Percentiles rank a stretch among this genome's conserved stretches.
These are phyloP conservation scores for Vireo altiloquus DNA, from an alignment of 2,113 vertebrate species.

Conservation along the genomic window DNA sequence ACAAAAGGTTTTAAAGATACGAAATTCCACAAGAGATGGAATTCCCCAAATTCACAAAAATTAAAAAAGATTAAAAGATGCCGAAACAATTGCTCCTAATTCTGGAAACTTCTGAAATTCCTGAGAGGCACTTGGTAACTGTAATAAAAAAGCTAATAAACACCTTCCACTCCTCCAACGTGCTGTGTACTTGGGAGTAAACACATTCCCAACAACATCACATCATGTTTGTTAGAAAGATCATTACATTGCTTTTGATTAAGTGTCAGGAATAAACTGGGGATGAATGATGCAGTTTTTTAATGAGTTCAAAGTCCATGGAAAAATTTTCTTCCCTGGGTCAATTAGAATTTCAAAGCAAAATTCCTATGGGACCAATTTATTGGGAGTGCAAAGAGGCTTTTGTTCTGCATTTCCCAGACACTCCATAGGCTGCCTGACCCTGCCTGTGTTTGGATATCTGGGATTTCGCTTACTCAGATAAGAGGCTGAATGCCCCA, in stretches of 20 bases:
- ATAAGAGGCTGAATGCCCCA: neutral
- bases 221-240: conserved; percentile 6
- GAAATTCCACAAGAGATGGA: neutral
- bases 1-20: neutral
- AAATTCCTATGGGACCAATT: conserved; percentile 70
- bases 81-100: neutral
- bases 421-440: neutral
- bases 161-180: neutral
- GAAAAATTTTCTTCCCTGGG: conserved; percentile 70
- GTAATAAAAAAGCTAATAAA: neutral
- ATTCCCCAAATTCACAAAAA: neutral
- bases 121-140: neutral
- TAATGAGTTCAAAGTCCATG: conserved; percentile 70
- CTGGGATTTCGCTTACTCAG: conserved; percentile 27
- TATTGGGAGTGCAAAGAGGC: conserved; percentile 59
- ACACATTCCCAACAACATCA: neutral
- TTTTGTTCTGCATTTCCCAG: conserved; percentile 64
- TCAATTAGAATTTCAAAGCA: conserved; percentile 78
- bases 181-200: neutral
- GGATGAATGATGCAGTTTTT: conserved; percentile 68
- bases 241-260: conserved; percentile 71
- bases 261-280: conserved; percentile 71
- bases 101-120: neutral
- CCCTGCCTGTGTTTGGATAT: conserved; percentile 12
- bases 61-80: neutral